Base-by-base conservation (phyloP, 2,113 vertebrate genomes). In the Galeopterus variegatus region DNA sequence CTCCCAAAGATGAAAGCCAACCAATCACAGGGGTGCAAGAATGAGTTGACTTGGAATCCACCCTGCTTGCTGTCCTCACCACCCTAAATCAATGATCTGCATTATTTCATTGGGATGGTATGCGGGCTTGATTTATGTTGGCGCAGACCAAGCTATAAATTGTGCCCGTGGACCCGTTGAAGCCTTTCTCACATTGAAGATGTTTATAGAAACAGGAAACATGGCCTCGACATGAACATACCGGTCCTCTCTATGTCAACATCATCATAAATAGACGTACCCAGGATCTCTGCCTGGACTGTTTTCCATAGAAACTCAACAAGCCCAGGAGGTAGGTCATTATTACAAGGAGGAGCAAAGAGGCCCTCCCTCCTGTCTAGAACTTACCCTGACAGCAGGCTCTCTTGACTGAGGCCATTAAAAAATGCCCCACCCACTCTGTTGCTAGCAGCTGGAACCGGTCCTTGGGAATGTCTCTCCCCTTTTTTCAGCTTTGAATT, bases 91-190 rank as follows among this genome's bases (percentile, higher is more conserved):
- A 48, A 95, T 62, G 23, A 65, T 97, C 72, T 85, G 54, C 52
- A 92, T 98, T 93, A 98, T 98, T 98, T 98, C 98, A 98, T 58
- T 0, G 9, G 95, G 92, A 95, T 98, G 98, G 97, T 97, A 98
- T 98, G 98, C 94, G 94, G 19, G 54, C 90, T 97, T 97, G 97
- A 98, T 98, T 98, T 98, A 94, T 90, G 83, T 98, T 98, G 98
- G 97, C 98, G 98, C 56, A 50, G 31, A 87, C 77, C 24, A 88
- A 73, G 83, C 97, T 97, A 94, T 98, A 98, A 98, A 98, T 95
- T 62, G 62, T 97, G 97, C 91, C 70, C 62, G 93, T 98, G 96
- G 98, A 98, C 97, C 98, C 96, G 89, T 28, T 84, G 98, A 96
- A 98, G 97, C 77, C 96, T 97, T 97, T 96, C 79, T 96, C 97